phyloP scores from a whole-genome alignment of 2,888 invertebrate genomes.

The Microdon myrmicae region DNA sequence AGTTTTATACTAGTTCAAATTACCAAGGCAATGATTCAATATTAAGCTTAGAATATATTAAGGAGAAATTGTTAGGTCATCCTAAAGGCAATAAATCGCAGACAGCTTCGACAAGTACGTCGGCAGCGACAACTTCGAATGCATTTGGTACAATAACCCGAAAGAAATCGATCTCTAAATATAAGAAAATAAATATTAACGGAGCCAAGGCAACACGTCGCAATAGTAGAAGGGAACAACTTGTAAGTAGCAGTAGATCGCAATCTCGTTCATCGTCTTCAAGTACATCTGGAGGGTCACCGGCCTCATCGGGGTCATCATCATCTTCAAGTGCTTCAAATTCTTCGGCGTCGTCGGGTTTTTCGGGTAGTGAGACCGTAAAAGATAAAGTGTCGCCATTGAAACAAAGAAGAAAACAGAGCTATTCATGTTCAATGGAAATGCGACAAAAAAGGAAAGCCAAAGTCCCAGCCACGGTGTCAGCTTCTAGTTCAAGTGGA shows the following conservation, averaged over 20 bases:
- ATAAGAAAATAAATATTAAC: slow-evolving; percentile 63
- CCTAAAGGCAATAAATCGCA: slow-evolving; percentile 40
- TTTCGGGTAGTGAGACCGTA: slow-evolving; percentile 49
- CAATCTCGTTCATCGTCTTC: slow-evolving; percentile 57
- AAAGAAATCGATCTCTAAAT: slow-evolving; percentile 56
- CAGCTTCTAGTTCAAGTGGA: slow-evolving; percentile 57
- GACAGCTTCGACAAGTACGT: slow-evolving; percentile 15
- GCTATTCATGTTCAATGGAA: slow-evolving; percentile 59
- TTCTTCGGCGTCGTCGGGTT: slow-evolving; percentile 50
- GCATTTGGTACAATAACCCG: slow-evolving; percentile 25
- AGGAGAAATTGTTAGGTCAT: slow-evolving; percentile 58
- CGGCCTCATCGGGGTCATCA: slow-evolving; percentile 54
- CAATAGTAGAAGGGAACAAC: slow-evolving; percentile 28
- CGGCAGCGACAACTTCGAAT: slow-evolving; percentile 25
- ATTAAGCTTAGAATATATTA: slow-evolving; percentile 63
- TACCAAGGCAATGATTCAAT: slow-evolving; percentile 47
- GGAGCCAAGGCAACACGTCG: slow-evolving; percentile 59
- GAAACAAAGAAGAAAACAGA: slow-evolving; percentile 58
- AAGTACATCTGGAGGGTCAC: slow-evolving; percentile 55
- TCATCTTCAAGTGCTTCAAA: slow-evolving; percentile 52
- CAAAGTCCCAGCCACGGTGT: slow-evolving; percentile 53
- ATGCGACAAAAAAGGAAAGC: slow-evolving; percentile 59
- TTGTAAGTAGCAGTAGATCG: slow-evolving; percentile 55
- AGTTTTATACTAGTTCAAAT: slow-evolving; percentile 74
- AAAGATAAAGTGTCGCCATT: slow-evolving; percentile 37